These are phyloP conservation scores for Orycteropus afer DNA, from an alignment of 2,113 vertebrate genomes.

Conservation along the genomic window DNA sequence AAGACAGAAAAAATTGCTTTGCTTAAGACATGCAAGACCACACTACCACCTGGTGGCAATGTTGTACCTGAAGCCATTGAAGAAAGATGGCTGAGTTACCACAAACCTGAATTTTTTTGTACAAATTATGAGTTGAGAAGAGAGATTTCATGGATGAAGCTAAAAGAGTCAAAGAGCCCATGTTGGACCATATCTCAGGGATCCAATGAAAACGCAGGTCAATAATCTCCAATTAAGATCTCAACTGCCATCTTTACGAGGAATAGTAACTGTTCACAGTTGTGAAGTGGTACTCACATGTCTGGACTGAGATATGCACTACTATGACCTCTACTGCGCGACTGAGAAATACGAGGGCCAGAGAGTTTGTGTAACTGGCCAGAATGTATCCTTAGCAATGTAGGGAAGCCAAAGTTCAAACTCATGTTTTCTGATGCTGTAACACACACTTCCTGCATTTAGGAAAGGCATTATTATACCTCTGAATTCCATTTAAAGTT, in stretches of 20 bases:
- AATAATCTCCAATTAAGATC: rapidly evolving
- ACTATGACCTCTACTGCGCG: not conserved
- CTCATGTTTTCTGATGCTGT: not conserved
- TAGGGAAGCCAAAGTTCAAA: not conserved
- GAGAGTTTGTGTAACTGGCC: not conserved
- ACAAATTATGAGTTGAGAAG: not conserved
- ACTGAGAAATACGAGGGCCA: not conserved
- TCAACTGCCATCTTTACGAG: not conserved
- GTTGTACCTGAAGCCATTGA: not conserved
- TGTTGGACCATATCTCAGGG: not conserved
- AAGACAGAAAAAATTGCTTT: not conserved
- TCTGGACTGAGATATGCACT: too few species aligned
- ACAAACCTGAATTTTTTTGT: not conserved
- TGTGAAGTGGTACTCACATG: not conserved
- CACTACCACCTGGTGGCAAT: conserved; percentile 42
- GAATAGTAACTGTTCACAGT: too few species aligned
- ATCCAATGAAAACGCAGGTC: not conserved
- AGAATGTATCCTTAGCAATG: not conserved
- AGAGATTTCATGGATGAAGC: not conserved
- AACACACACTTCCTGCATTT: not conserved
- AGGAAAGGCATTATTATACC: not conserved
- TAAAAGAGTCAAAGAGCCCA: not conserved
- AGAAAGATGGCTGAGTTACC: not conserved
- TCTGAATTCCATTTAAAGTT: not conserved
- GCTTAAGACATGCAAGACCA: conserved; percentile 27